phyloP scores from a whole-genome alignment of 1,140 invertebrate species.

The Dreissena rostriformis region DNA sequence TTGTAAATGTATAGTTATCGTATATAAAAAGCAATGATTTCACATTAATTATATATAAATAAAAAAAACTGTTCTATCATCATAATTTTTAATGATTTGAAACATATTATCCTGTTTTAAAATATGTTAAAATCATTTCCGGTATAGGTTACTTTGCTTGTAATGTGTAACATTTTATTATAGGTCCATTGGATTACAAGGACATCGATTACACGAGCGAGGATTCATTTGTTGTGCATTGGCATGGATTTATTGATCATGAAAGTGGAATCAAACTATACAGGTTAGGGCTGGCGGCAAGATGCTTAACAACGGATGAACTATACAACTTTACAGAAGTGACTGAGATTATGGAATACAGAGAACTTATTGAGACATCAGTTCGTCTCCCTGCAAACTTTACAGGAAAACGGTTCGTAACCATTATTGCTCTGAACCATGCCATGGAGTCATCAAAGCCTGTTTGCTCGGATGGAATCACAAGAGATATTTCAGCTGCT shows the following conservation, averaged over 20 bases:
- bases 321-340: background rate
- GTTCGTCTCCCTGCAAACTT: slow-evolving; percentile 24
- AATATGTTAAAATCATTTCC: too few species aligned
- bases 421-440: slow-evolving; percentile 61
- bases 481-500: slow-evolving; percentile 43
- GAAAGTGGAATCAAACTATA: slow-evolving; percentile 67
- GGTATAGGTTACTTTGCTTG: too few species aligned
- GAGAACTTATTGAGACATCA: background rate
- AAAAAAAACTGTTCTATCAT: too few species aligned
- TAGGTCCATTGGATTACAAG: slow-evolving; percentile 14
- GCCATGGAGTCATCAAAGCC: slow-evolving; percentile 60
- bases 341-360: background rate
- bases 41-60: too few species aligned
- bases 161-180: too few species aligned
- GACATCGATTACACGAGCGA: slow-evolving; percentile 67
- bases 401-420: slow-evolving; percentile 45
- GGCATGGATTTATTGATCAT: slow-evolving; percentile 66
- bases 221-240: slow-evolving; percentile 42
- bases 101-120: too few species aligned
- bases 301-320: slow-evolving; percentile 49
- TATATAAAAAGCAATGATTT: too few species aligned
- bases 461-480: slow-evolving; percentile 63
- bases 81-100: too few species aligned
- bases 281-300: slow-evolving; percentile 38
- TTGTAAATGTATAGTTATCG: background rate